Conservation (phyloP, 2,797 vertebrate genomes). For the Trachurus trachurus region DNA sequence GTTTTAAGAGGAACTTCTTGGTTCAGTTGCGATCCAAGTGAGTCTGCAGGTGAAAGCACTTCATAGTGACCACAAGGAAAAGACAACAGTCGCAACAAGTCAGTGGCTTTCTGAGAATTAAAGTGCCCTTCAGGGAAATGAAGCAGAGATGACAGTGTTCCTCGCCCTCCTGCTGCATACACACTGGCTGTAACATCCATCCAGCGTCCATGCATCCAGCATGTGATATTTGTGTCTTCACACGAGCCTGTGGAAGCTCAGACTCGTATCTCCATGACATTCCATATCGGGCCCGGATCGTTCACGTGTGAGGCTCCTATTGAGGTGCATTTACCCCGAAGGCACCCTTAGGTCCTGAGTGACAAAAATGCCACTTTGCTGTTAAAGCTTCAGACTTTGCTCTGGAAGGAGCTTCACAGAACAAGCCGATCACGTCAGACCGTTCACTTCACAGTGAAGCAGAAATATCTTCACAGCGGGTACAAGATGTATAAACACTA, state of each 20-base stretch:
- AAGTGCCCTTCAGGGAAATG: constrained; percentile 8
- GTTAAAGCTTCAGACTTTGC: constrained; percentile 41
- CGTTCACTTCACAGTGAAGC: no score
- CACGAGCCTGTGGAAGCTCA: constrained; percentile 47
- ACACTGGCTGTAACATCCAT: neutral
- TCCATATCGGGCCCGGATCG: constrained; percentile 32
- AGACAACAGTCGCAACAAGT: neutral
- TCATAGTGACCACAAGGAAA: neutral
- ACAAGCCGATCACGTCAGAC: neutral
- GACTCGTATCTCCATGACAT: constrained; percentile 57
- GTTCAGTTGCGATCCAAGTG: constrained; percentile 35
- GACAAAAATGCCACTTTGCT: constrained; percentile 62
- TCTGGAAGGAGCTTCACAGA: neutral
- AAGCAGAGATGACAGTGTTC: neutral
- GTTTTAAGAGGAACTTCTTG: constrained; percentile 27
- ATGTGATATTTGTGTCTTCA: constrained; percentile 63
- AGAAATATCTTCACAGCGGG: no score
- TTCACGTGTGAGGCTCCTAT: constrained; percentile 30
- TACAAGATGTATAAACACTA: no score
- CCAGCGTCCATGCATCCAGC: constrained; percentile 15
- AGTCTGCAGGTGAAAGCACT: constrained; percentile 20
- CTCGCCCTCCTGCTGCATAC: neutral
- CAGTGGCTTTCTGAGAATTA: constrained; percentile 10
- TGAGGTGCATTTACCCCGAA: constrained; percentile 37
- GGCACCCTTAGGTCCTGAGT: constrained; percentile 45